These are phyloP conservation scores for Pontoporia blainvillei DNA, from an alignment of 2,113 vertebrate species.

Conservation along the genomic window DNA sequence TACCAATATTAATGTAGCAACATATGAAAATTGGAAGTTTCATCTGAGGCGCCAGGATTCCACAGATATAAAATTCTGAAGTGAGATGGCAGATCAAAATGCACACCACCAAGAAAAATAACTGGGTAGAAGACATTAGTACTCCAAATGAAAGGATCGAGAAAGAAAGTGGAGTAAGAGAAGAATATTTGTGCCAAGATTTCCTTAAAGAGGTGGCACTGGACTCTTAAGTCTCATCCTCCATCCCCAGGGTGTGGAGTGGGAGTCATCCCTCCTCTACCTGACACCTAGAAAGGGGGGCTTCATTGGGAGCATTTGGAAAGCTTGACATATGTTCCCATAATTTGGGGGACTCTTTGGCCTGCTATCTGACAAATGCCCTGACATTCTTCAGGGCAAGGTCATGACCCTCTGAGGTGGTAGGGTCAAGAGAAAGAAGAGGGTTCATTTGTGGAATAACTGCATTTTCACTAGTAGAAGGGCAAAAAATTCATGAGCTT, in stretches of 20 bases:
- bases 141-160: neutral
- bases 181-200: neutral
- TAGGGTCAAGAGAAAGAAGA: neutral
- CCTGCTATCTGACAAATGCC: neutral
- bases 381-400: neutral
- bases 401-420: neutral
- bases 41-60: neutral
- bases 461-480: neutral
- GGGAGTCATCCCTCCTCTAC: neutral
- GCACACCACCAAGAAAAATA: neutral
- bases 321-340: neutral
- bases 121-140: neutral
- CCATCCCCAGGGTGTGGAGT: neutral
- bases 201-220: neutral
- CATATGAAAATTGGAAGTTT: constrained; percentile 4
- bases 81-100: neutral
- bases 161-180: neutral
- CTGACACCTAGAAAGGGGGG: neutral
- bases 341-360: neutral
- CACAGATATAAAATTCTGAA: neutral
- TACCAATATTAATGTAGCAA: neutral
- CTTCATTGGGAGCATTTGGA: neutral
- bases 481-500: neutral
- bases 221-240: neutral
- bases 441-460: neutral